phyloP scores from a whole-genome alignment of 2,888 invertebrate genomes.

The Metellina segmentata region DNA sequence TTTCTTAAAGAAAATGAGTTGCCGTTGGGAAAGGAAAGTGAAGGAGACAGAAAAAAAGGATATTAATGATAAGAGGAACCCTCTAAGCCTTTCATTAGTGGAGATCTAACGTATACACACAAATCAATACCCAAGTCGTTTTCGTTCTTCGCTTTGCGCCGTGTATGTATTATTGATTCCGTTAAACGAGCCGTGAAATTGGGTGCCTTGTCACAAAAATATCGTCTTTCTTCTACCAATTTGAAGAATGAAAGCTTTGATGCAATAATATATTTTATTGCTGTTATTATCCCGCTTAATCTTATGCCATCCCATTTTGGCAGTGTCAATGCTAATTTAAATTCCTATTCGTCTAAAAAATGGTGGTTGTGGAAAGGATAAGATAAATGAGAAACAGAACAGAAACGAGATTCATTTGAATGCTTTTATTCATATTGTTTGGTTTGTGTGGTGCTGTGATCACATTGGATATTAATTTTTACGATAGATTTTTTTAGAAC shows the following conservation, averaged over 20 bases:
- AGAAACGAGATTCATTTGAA: neutral
- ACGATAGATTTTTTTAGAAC: neutral
- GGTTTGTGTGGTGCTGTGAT: neutral
- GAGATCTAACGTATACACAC: slow-evolving; percentile 45
- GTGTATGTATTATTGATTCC: slow-evolving; percentile 38
- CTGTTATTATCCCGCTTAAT: slow-evolving; percentile 45
- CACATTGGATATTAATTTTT: neutral
- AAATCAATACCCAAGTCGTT: slow-evolving; percentile 59
- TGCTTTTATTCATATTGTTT: neutral
- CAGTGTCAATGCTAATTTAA: slow-evolving; percentile 30
- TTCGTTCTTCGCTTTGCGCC: neutral
- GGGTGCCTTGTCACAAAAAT: slow-evolving; percentile 45
- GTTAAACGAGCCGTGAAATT: slow-evolving; percentile 62
- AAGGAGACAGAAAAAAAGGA: slow-evolving; percentile 29
- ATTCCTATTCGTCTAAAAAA: slow-evolving; percentile 20
- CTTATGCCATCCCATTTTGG: slow-evolving; percentile 39
- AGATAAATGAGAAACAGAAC: neutral
- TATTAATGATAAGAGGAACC: slow-evolving; percentile 57
- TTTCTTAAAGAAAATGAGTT: slow-evolving; percentile 47
- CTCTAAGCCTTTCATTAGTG: slow-evolving; percentile 61
- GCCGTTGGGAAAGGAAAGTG: slow-evolving; percentile 3
- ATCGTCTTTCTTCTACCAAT: slow-evolving; percentile 16
- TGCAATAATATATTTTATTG: slow-evolving; percentile 57
- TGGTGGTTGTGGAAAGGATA: neutral
- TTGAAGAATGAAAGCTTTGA: slow-evolving; percentile 29